Evolutionary conservation across 2,113 vertebrate genomes (phyloP).

Genomic region (Maccullochella peelii): DNA sequence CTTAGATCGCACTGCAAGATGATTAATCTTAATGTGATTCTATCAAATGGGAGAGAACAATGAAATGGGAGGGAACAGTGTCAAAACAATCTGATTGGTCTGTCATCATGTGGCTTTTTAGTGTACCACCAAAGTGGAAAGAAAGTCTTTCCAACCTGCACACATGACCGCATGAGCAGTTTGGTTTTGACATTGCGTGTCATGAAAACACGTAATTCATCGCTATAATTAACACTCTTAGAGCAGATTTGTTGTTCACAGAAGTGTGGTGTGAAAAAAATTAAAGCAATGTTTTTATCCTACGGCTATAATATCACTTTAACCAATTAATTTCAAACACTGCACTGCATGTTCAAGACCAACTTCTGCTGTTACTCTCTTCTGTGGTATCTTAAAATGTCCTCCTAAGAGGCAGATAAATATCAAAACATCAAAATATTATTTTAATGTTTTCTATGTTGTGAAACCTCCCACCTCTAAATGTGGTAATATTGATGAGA

Average conservation of each 20-base stretch:
- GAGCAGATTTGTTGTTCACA: background rate
- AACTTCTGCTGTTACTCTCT: background rate
- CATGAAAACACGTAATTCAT: background rate
- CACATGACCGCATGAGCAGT: background rate
- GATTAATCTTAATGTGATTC: background rate
- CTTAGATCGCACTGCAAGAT: background rate
- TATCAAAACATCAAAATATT: background rate
- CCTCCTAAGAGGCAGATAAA: background rate
- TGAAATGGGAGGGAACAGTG: background rate
- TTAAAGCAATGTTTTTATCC: background rate
- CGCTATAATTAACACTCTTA: too few species aligned
- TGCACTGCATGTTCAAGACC: background rate
- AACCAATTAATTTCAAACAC: background rate
- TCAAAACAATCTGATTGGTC: constrained; percentile 20
- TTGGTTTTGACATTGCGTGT: background rate
- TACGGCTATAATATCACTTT: background rate
- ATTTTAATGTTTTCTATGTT: too few species aligned
- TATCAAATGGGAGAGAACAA: constrained; percentile 8
- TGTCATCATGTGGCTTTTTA: background rate
- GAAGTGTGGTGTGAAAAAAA: background rate
- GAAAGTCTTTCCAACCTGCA: background rate
- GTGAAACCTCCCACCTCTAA: background rate
- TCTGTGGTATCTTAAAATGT: background rate
- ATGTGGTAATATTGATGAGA: background rate
- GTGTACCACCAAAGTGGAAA: background rate